phyloP scores from a whole-genome alignment of 2,888 invertebrate species.

The Argynnis bischoffii region DNA sequence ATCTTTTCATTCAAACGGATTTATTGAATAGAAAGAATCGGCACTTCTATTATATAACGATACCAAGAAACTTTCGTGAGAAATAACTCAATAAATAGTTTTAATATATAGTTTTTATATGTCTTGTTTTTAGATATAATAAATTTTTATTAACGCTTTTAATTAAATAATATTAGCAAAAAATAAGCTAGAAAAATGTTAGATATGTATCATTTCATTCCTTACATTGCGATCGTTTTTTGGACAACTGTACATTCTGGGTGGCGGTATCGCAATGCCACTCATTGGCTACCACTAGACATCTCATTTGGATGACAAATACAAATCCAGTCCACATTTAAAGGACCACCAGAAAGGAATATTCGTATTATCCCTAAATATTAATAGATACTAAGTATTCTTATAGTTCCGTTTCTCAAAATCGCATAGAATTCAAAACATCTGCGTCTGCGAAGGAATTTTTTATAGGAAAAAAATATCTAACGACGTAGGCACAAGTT shows the following conservation, averaged over 20 bases:
- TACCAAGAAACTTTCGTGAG: slow-evolving; percentile 11
- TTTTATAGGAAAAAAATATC: slow-evolving; percentile 9
- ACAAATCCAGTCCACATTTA: no score
- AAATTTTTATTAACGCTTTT: no score
- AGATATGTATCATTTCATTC: no score
- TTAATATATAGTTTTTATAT: no score
- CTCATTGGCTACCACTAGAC: no score
- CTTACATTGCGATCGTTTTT: no score
- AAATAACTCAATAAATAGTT: not conserved
- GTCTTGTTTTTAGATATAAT: no score
- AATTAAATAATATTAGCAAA: no score
- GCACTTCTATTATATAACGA: slow-evolving; percentile 20
- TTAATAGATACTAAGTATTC: not conserved
- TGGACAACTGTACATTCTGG: no score
- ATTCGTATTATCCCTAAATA: not conserved
- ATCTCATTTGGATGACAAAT: no score
- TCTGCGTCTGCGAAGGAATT: slow-evolving; percentile 15
- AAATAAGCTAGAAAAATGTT: no score
- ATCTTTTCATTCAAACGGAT: slow-evolving; percentile 31
- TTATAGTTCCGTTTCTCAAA: not conserved
- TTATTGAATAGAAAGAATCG: slow-evolving; percentile 25
- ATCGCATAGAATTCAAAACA: slow-evolving; percentile 12
- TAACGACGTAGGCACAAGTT: slow-evolving; percentile 14
- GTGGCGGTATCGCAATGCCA: no score
- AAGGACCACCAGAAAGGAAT: not conserved